Evolutionary conservation across 2,888 invertebrate genomes (phyloP), one percentile per base, ranked within the genome.

Genomic region (Drosophila barbarae): DNA sequence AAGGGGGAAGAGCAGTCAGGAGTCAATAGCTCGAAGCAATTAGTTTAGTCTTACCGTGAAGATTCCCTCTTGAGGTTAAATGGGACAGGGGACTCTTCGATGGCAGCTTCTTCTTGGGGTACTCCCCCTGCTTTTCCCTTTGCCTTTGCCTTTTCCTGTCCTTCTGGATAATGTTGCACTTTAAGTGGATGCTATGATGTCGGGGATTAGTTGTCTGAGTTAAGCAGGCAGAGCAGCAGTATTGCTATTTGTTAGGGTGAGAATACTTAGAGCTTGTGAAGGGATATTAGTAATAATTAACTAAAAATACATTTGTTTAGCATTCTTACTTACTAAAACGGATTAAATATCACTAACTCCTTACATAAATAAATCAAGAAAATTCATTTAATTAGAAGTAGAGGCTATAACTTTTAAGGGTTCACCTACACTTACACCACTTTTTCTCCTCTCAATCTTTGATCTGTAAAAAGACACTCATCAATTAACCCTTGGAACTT

Each of bases 11-110:
- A 35, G 23, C 9, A 32, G 64, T 5, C 6, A 8, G 23, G n/a
- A 60, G 44, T 69, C 60, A 74, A 71, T 71, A 53, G 74, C 65
- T 65, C 32, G 51, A 15, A 80, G 72, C 77, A 76, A 75, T 76
- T 77, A 80, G 81, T 72, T 77, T 47, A 39, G 61, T 60, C 57
- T 60, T 61, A 69, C 69, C 61, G 38, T 68, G 44, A 49, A 60
- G 67, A 53, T 50, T 60, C 44, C 38, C 61, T 52, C 49, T 49
- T 41, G 69, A 21, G 60, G 69, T 53, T 69, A 68, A 68, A 68
- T 50, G 67, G 47, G 13, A 13, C 23, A 23, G 41, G 41, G 38
- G 69, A 36, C 68, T 34, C 46, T 26, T 28, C 28, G 32, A 28
- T 15, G 41, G 32, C 21, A 30, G 49, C 42, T 12, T 9, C 34